phyloP scores from a whole-genome alignment of 2,113 vertebrate genomes.

The Sitta europaea region DNA sequence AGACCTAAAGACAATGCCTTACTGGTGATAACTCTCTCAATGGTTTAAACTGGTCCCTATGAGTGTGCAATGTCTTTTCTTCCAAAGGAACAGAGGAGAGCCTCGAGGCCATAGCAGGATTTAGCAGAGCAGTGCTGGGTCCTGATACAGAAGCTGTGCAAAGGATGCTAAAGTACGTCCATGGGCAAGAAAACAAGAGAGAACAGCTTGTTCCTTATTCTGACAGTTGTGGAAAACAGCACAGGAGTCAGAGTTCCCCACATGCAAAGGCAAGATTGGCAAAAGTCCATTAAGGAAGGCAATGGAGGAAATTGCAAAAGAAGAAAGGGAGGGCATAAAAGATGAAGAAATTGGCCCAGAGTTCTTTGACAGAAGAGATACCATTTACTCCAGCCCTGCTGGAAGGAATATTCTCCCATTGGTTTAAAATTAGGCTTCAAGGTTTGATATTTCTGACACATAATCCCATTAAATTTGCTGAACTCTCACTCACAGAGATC shows the following conservation, averaged over 20 bases:
- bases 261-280: not conserved
- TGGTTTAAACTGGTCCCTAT: not conserved
- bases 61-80: not conserved
- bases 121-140: not conserved
- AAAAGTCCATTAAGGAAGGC: not conserved
- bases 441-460: not conserved
- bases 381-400: not conserved
- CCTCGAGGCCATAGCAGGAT: not conserved
- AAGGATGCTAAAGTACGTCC: not conserved
- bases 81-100: not conserved
- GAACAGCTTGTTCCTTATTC: not conserved
- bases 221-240: not conserved
- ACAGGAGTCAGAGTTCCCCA: not conserved
- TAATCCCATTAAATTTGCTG: not conserved
- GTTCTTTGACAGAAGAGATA: not conserved
- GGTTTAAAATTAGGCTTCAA: not conserved
- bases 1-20: not conserved
- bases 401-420: not conserved
- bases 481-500: not conserved
- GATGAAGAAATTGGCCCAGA: not conserved
- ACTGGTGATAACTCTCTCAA: not conserved
- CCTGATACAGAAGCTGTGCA: not conserved
- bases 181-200: not conserved
- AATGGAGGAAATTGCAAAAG: not conserved
- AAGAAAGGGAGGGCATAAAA: not conserved